Base-by-base conservation (phyloP, 2,113 vertebrate genomes). In the Cyanoramphus novaezelandiae region DNA sequence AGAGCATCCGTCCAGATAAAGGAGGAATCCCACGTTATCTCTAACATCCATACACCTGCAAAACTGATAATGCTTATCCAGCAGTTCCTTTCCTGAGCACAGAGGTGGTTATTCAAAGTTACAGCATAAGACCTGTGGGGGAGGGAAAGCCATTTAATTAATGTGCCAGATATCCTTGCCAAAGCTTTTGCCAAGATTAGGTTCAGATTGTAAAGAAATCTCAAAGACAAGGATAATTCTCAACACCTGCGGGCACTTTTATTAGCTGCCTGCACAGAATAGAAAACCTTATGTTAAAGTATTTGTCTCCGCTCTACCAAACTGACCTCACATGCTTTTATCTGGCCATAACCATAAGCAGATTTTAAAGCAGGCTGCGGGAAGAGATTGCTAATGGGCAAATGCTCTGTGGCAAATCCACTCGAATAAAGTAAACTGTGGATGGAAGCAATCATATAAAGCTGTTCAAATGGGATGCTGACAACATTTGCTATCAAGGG, bases 141-240 rank as follows among this genome's bases (percentile, higher is more conserved):
- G 87, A 71, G 78, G 89, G 63, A 89, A 85, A 93, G 52, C 65
- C 50, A 64, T 81, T 95, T 96, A 97, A 96, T 96, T 96, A 96
- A 96, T 93, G 82, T 90, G 91, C 96, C 97, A 96, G 95, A 97
- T 93, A 94, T 86, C 83, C 81, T 79, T 84, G 91, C 93, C 93
- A 91, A 97, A 96, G 95, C 88, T 97, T 96, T 97, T 52, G 4
- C 96, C 95, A 95, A 94, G 96, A 96, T 97, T 96, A 96, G 65
- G 93, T 94, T 95, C 94, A 97, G 95, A 91, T 93, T 96, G 95
- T 85, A 95, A 96, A 93, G 92, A 97, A 96, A 94, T 93, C 94
- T 95, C 92, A 14, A 35, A 86, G 92, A 95, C 91, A 63, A 93
- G 88, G 93, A 82, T 97, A 97, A 97, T 97, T 96, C 95, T 95